These are phyloP conservation scores for Glossosoma conforme DNA, from an alignment of 1,140 invertebrate genomes.

Conservation along the genomic window DNA sequence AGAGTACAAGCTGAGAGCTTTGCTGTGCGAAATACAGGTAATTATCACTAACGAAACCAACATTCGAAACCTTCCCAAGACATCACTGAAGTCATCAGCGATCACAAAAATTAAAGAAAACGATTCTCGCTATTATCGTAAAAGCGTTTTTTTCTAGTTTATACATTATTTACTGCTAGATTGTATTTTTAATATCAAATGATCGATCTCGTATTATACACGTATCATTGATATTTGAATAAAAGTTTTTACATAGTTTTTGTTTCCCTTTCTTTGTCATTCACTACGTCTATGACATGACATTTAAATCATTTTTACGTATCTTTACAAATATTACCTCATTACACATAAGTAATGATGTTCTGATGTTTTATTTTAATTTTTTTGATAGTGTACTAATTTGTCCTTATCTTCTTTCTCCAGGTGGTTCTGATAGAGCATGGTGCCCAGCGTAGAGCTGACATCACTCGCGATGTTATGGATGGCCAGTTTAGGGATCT, in stretches of 20 bases:
- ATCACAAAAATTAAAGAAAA: not conserved
- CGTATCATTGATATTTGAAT: too few relatives aligned
- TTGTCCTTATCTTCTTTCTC: constrained; percentile 23
- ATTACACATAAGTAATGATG: not conserved
- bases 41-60: constrained; percentile 5
- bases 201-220: not conserved
- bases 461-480: constrained; percentile 57
- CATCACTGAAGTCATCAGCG: not conserved
- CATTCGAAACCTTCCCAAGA: not conserved
- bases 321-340: too few relatives aligned
- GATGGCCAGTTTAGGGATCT: constrained; percentile 44
- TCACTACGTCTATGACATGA: too few relatives aligned
- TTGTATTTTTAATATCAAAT: not conserved
- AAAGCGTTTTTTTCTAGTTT: too few relatives aligned
- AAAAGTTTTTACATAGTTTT: too few relatives aligned
- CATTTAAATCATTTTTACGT: too few relatives aligned
- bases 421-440: constrained; percentile 55
- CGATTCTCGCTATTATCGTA: too few relatives aligned
- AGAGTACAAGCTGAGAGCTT: constrained; percentile 52
- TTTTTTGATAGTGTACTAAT: too few relatives aligned
- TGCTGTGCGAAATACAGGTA: constrained; percentile 48
- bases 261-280: too few relatives aligned
- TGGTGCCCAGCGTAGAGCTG: constrained; percentile 42
- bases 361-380: not conserved
- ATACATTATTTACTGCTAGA: too few relatives aligned